Evolutionary conservation across 2,888 invertebrate genomes (phyloP).

Genomic region (Agrilus cyanescens): DNA sequence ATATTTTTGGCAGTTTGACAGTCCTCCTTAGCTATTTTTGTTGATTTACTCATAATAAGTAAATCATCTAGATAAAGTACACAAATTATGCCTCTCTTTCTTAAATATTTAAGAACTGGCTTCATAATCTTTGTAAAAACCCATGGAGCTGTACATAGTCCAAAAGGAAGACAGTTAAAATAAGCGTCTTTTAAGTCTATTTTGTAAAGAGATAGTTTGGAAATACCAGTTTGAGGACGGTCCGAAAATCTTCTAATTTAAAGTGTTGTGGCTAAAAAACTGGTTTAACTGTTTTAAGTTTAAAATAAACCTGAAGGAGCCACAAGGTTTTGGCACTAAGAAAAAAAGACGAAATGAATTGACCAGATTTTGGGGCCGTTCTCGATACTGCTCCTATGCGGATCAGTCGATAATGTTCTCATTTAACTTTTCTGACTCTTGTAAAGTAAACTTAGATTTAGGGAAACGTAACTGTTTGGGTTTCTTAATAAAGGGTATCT

Average conservation of each 20-base stretch:
- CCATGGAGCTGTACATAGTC: constrained; percentile 16
- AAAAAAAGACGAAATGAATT: not conserved
- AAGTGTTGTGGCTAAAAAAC: too few species aligned
- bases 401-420: not conserved
- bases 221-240: constrained; percentile 13
- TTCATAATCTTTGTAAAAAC: constrained; percentile 20
- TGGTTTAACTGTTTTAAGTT: too few species aligned
- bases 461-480: not conserved
- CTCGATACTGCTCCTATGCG: constrained; percentile 1
- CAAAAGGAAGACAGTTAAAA: constrained; percentile 18
- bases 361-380: not conserved
- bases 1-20: too few species aligned
- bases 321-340: constrained; percentile 14
- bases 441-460: not conserved
- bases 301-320: too few species aligned
- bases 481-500: too few species aligned
- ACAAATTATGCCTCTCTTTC: constrained; percentile 9
- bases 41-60: constrained; percentile 11
- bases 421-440: not conserved
- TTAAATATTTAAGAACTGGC: constrained; percentile 10
- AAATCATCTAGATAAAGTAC: constrained; percentile 16
- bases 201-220: constrained; percentile 7
- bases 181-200: constrained; percentile 17
- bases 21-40: constrained; percentile 5
- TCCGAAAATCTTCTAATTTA: too few species aligned